Conservation (phyloP, 2,113 vertebrate genomes). For the Amphilophus citrinellus region DNA sequence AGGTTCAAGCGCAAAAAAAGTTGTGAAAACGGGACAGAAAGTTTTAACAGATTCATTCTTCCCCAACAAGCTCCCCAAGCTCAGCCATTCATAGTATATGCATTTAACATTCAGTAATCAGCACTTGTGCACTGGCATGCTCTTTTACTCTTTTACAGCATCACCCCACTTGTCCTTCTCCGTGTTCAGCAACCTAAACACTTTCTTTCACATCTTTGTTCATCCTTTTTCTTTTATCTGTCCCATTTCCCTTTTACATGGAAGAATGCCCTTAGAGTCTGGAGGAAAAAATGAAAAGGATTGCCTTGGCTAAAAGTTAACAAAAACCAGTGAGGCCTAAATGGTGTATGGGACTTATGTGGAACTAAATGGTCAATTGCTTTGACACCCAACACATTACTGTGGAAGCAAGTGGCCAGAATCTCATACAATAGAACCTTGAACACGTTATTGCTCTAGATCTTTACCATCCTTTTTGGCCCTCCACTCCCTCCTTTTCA, state of each 20-base stretch:
- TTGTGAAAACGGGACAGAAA: neutral
- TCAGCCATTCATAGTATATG: conserved; percentile 10
- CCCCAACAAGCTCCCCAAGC: neutral
- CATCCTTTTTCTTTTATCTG: conserved; percentile 2
- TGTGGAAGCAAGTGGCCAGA: neutral
- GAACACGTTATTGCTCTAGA: conserved; percentile 4
- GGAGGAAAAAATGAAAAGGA: conserved; percentile 19
- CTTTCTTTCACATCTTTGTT: conserved; percentile 11
- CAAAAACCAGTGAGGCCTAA: conserved; percentile 27
- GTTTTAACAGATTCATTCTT: neutral
- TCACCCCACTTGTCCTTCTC: conserved; percentile 20
- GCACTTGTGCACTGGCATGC: conserved; percentile 11
- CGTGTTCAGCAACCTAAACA: conserved; percentile 41
- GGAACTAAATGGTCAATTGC: conserved; percentile 50
- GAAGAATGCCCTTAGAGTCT: conserved; percentile 4
- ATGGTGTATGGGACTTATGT: conserved; percentile 25
- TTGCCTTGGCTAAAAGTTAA: conserved; percentile 13
- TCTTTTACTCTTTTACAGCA: conserved; percentile 23
- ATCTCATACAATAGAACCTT: conserved; percentile 25
- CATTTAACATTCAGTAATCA: conserved; percentile 37
- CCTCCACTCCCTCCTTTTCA: neutral
- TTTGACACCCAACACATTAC: conserved; percentile 36
- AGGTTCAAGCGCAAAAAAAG: neutral
- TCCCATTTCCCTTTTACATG: neutral
- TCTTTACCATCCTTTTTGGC: neutral